phyloP scores from a whole-genome alignment of 23 tunicate species.

The Corella eumyota region DNA sequence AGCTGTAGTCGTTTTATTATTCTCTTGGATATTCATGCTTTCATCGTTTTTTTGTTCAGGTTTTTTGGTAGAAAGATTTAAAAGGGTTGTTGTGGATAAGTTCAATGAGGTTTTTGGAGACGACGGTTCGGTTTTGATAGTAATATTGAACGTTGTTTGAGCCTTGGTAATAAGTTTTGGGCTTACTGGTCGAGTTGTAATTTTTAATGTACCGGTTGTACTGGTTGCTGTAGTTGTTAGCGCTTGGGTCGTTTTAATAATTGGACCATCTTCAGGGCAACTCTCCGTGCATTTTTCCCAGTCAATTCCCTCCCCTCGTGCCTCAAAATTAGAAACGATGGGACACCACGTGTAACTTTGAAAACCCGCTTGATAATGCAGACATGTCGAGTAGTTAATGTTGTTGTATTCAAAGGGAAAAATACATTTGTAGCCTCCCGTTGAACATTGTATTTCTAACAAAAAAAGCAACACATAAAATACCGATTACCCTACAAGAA shows the following conservation, averaged over 20 bases:
- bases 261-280: slow-evolving; percentile 1
- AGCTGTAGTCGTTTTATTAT: neutral
- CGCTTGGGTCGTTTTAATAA: slow-evolving; percentile 1
- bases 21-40: neutral
- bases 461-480: neutral
- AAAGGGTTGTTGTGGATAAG: neutral
- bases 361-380: neutral
- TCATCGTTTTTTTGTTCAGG: neutral
- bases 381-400: neutral
- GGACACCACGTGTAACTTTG: slow-evolving; percentile 8
- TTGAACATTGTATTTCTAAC: neutral
- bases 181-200: neutral
- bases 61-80: no score
- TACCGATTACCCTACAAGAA: no score
- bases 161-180: neutral
- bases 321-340: neutral
- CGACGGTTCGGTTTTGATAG: neutral
- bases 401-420: neutral
- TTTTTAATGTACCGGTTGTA: neutral
- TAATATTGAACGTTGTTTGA: neutral
- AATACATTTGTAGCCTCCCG: neutral
- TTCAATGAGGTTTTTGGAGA: neutral
- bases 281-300: slow-evolving; percentile 6
- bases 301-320: neutral
- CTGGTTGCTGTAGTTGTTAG: slow-evolving; percentile 1